Evolutionary conservation across 2,113 vertebrate genomes (phyloP), one percentile per base, ranked within the genome.

Genomic region (Pachyramphus minor): DNA sequence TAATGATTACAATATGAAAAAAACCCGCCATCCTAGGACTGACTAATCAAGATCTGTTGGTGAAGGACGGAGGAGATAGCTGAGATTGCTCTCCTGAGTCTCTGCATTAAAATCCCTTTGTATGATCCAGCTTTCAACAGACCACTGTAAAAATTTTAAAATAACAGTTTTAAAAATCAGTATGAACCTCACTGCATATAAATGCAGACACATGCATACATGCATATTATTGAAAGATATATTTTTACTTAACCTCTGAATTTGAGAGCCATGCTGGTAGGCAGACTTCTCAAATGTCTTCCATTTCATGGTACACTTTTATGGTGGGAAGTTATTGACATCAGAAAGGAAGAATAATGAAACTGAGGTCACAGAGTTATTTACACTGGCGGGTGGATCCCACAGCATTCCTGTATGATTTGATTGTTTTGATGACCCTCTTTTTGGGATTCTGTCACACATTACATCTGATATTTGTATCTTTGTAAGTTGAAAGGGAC

Each of bases 331-430:
- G 86, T 87, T 90, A 95, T 84, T 92, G 93, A 94, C 92, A 92
- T 90, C 73, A 89, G 90, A 94, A 90, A 82, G 73, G 66, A 96
- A 94, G 86, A 96, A 89, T 93, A 96, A 96, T 95, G 92, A 78
- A 94, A 92, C 85, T 20, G 86, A 92, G 96, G 95, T 94, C 95
- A 96, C 76, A 39, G 93, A 96, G 90, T 42, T 96, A 90, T 96
- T 96, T 96, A 96, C 96, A 89, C 90, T 95, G 95, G 92, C 12
- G 86, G 76, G 93, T 90, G 88, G 95, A 95, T 95, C 92, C 90
- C 92, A 94, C 76, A 86, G 83, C 95, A 95, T 95, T 96, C 95
- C 90, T 87, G 88, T 83, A 90, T 94, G 92, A 97, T 96, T 87
- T 1, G 1, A 91, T 94, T 96, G 95, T 96, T 96, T 96, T 95